phyloP scores from a whole-genome alignment of 1,140 invertebrate genomes.

The Eufriesea mexicana region DNA sequence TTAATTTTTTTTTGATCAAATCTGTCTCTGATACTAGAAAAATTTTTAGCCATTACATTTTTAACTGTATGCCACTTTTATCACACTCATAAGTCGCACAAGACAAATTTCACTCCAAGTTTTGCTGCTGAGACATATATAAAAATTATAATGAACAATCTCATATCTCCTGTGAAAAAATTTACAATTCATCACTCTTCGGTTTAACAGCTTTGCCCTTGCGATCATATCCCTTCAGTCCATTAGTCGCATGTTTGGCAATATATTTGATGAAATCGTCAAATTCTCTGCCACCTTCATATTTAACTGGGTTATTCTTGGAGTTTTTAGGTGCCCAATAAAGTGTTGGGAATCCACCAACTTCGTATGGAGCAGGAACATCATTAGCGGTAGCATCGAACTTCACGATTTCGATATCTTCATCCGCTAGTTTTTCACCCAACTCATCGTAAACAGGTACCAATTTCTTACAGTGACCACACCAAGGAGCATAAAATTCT shows the following conservation, averaged over 20 bases:
- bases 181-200: constrained; percentile 87
- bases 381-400: constrained; percentile 99
- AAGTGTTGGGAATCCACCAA: constrained; percentile 98
- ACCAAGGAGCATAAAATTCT: constrained; percentile 99
- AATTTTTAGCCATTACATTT: constrained; percentile 35
- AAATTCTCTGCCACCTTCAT: constrained; percentile 96
- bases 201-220: constrained; percentile 90
- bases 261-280: constrained; percentile 99
- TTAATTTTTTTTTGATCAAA: constrained; percentile 30
- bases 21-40: constrained; percentile 26
- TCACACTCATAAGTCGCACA: constrained; percentile 25
- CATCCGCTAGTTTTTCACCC: constrained; percentile 93
- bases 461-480: constrained; percentile 98
- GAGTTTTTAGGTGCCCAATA: constrained; percentile 96
- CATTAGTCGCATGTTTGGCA: constrained; percentile 94
- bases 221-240: constrained; percentile 94
- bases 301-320: constrained; percentile 92
- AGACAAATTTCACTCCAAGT: constrained; percentile 36
- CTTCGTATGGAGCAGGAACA: constrained; percentile 95
- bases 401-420: constrained; percentile 97
- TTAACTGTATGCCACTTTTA: constrained; percentile 8
- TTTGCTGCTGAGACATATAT: constrained; percentile 19
- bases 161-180: not conserved
- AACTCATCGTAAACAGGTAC: constrained; percentile 97
- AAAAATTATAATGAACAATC: constrained; percentile 42